phyloP scores from a whole-genome alignment of 2,113 vertebrate species.

The Melanerpes formicivorus region DNA sequence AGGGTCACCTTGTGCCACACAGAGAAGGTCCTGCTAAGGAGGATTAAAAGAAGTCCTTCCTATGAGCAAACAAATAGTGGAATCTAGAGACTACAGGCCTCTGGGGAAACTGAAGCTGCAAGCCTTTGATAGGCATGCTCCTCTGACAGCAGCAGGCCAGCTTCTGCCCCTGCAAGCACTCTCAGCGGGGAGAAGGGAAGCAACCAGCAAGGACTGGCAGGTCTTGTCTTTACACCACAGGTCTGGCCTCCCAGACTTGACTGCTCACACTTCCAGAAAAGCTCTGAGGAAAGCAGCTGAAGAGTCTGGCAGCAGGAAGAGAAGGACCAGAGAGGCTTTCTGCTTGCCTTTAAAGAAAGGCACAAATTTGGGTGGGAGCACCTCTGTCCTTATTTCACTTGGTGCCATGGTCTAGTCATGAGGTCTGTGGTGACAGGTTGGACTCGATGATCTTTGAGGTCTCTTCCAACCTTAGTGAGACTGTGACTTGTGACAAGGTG shows the following conservation, averaged over 20 bases:
- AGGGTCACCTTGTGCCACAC: neutral
- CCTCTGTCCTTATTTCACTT: neutral
- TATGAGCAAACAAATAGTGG: neutral
- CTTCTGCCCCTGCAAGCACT: neutral
- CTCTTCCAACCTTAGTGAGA: no score
- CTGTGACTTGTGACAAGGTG: no score
- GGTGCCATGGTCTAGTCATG: no score
- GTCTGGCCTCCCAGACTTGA: neutral
- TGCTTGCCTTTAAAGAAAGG: neutral
- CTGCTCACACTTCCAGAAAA: neutral
- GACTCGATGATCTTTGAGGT: no score
- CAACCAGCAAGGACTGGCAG: neutral
- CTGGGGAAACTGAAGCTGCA: neutral
- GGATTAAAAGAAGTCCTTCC: neutral
- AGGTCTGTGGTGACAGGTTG: no score
- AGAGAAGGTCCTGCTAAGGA: neutral
- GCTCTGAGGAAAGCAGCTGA: neutral
- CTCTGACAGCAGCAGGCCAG: neutral
- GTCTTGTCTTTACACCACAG: neutral
- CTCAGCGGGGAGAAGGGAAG: neutral
- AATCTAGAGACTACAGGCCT: neutral
- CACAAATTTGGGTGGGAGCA: neutral
- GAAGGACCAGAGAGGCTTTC: neutral
- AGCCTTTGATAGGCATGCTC: neutral
- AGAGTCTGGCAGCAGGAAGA: neutral